Evolutionary conservation across 2,113 vertebrate genomes (phyloP), one percentile per base, ranked within the genome.

Genomic region (Zapornia atra): DNA sequence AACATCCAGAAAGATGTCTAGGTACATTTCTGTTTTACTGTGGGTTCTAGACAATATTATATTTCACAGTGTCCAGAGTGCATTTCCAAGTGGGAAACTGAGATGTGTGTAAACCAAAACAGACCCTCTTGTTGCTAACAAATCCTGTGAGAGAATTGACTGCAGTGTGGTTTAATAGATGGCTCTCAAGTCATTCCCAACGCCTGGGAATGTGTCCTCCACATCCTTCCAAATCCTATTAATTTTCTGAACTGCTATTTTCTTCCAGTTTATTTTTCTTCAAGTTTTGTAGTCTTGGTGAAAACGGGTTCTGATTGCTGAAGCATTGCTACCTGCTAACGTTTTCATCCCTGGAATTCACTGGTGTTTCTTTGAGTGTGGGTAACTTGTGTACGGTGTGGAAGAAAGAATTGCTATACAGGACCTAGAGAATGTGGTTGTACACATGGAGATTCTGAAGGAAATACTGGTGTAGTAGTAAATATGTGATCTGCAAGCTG

Each of bases 371-470:
- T 64, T 73, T 15, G 13, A 10, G 2, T 54, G 19, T 75, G 12
- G 15, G 17, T 87, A 65, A 21, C 33, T 72, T 64, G 20, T 28
- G 17, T 51, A 26, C 0, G 0, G 26, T 31, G 11, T 9, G 20
- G n/a, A 92, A 75, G 34, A 79, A 90, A 54, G 3, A 11, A 15
- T 46, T 28, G 6, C 25, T 75, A 66, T 72, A 1, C 25, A 46
- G 51, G 31, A 38, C 34, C 9, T 71, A 31, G 29, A 56, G 34
- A 68, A 80, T 44, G 13, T 61, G 12, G 31, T 91, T 36, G 9
- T 57, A 21, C 10, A 2, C 0, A 0, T 73, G 29, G 34, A 72
- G 48, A 42, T 88, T 72, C n/a, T 63, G 65, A 84, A 85, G 42
- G 72, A 88, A 81, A 63, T 54, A 54, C 24, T 81, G 56, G 36